These are phyloP conservation scores for Ondatra zibethicus DNA, from an alignment of 2,113 vertebrate species.

Conservation along the genomic window DNA sequence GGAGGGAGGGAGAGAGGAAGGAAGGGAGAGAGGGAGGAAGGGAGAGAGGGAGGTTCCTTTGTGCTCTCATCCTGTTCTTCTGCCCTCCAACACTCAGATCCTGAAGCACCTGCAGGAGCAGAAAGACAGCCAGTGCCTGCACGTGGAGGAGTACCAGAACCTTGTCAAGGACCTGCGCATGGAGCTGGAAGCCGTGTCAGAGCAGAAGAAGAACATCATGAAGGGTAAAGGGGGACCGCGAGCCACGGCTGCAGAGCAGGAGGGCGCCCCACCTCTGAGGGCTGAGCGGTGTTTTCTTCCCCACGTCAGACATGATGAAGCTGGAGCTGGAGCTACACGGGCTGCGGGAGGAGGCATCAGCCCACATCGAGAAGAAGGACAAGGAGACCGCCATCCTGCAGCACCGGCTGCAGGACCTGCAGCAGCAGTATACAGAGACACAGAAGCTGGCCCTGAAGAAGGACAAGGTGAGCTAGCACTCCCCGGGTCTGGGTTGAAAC, in stretches of 20 bases:
- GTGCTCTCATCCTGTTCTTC: not conserved
- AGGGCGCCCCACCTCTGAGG: not conserved
- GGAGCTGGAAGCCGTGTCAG: conserved; percentile 78
- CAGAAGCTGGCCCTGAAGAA: conserved; percentile 77
- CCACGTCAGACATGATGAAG: conserved; percentile 77
- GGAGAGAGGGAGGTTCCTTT: not conserved
- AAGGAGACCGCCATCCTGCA: conserved; percentile 75
- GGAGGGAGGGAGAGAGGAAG: no score
- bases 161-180: conserved; percentile 80
- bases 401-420: conserved; percentile 78
- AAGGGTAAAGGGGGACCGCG: conserved; percentile 66
- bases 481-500: not conserved
- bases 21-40: rapidly evolving
- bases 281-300: not conserved
- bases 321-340: conserved; percentile 81
- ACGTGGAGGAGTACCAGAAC: conserved; percentile 82
- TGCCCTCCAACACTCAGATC: conserved; percentile 71
- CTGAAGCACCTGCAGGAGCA: conserved; percentile 81
- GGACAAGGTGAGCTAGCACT: conserved; percentile 79
- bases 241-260: rapidly evolving
- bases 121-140: conserved; percentile 81
- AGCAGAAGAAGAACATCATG: conserved; percentile 81
- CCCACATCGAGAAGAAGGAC: conserved; percentile 78
- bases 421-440: conserved; percentile 80
- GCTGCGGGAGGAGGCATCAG: conserved; percentile 78